Conservation (phyloP, 30 jellyfish, hydroid and myxozoan genomes). For the Aurelia coerulea region DNA sequence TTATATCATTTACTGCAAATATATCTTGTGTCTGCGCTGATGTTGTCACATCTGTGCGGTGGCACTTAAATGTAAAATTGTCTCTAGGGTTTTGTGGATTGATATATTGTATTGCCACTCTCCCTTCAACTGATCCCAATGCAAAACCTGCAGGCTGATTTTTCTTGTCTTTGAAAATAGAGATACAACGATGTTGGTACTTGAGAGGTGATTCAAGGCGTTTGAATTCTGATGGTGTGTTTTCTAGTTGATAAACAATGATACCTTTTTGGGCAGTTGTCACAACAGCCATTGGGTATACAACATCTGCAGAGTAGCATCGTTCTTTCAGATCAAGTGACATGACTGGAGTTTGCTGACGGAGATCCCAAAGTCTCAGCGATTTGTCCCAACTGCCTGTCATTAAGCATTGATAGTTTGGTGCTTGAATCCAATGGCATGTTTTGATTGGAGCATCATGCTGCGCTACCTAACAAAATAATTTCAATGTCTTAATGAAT, state of each 20-base stretch:
- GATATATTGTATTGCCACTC: constrained; percentile 95
- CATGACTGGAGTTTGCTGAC: constrained; percentile 78
- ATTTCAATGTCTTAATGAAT: too few species aligned
- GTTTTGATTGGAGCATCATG: constrained; percentile 96
- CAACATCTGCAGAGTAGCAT: constrained; percentile 91
- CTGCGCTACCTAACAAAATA: constrained; percentile 43
- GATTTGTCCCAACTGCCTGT: constrained; percentile 97
- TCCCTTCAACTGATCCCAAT: constrained; percentile 95
- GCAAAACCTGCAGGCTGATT: constrained; percentile 94
- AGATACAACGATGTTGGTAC: constrained; percentile 89
- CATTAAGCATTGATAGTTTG: constrained; percentile 86
- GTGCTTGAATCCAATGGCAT: constrained; percentile 95
- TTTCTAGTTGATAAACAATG: constrained; percentile 78
- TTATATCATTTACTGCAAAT: constrained; percentile 93
- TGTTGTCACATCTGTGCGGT: constrained; percentile 86
- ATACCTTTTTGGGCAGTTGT: constrained; percentile 92
- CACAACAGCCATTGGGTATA: constrained; percentile 94
- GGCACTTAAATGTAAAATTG: constrained; percentile 95
- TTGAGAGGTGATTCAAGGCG: constrained; percentile 85
- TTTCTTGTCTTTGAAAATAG: constrained; percentile 90
- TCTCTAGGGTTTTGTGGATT: constrained; percentile 90
- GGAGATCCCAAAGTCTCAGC: constrained; percentile 85
- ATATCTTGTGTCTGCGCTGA: constrained; percentile 84
- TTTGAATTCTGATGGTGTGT: constrained; percentile 85
- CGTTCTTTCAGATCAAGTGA: constrained; percentile 76